Evolutionary conservation across 2,113 vertebrate genomes (phyloP).

Genomic region (Mus musculus): DNA sequence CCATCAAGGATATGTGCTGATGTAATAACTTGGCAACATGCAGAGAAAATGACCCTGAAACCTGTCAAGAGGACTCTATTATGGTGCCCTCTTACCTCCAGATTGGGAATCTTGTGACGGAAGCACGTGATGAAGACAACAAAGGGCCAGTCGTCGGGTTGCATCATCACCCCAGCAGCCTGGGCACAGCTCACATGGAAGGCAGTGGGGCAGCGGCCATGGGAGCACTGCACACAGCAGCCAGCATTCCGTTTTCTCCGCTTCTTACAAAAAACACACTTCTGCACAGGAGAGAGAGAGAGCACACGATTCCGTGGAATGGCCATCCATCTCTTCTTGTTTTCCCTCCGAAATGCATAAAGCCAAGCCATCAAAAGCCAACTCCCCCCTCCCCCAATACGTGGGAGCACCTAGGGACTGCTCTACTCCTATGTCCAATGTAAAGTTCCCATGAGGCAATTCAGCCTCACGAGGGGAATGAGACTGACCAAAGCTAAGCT

Average conservation of each 20-base stretch:
- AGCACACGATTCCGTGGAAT: background rate
- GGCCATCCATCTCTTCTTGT: accelerated
- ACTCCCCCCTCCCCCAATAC: background rate
- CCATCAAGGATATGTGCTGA: background rate
- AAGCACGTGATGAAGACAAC: slow-evolving; percentile 98
- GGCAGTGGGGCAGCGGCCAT: slow-evolving; percentile 97
- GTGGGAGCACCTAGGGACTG: background rate
- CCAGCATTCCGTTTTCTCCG: slow-evolving; percentile 95
- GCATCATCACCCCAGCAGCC: slow-evolving; percentile 97
- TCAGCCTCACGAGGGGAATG: background rate
- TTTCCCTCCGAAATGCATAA: background rate
- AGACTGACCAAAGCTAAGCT: background rate
- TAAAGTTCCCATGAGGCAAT: background rate
- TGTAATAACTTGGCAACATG: background rate
- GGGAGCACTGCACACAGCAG: slow-evolving; percentile 98
- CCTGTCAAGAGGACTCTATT: background rate
- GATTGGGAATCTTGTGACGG: slow-evolving; percentile 94
- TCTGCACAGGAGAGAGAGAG: slow-evolving; percentile 85
- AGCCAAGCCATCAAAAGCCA: background rate
- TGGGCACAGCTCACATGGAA: slow-evolving; percentile 98
- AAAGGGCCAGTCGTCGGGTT: slow-evolving; percentile 98
- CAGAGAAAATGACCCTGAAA: slow-evolving; percentile 34
- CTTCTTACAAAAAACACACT: slow-evolving; percentile 98
- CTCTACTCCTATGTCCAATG: background rate
- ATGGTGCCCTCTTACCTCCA: slow-evolving; percentile 88